Evolutionary conservation across 2,797 vertebrate genomes (phyloP).

Genomic region (Acipenser ruthenus): DNA sequence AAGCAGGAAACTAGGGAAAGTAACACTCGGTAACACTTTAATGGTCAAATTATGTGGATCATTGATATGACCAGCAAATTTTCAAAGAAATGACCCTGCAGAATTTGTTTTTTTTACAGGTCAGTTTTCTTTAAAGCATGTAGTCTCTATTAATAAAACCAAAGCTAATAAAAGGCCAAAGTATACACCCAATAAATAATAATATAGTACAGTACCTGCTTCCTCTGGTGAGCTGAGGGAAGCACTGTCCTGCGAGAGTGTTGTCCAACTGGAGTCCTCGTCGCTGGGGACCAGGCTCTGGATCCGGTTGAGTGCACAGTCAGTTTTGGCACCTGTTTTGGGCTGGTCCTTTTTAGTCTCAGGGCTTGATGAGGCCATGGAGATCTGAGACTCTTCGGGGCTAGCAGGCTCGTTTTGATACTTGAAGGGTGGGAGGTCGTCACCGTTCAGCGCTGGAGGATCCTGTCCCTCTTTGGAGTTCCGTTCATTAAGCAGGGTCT

Average conservation of each 20-base stretch:
- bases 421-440: constrained; percentile 50
- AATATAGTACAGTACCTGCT: constrained; percentile 56
- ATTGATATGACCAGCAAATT: too few relatives aligned
- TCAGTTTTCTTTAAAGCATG: too few relatives aligned
- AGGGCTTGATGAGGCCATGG: constrained; percentile 63
- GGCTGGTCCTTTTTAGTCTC: constrained; percentile 75
- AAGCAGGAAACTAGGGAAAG: too few relatives aligned
- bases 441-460: constrained; percentile 56
- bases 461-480: constrained; percentile 55
- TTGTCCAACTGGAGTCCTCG: constrained; percentile 97
- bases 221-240: constrained; percentile 78
- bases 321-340: constrained; percentile 80
- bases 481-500: constrained; percentile 40
- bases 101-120: too few relatives aligned
- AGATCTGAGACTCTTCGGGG: constrained; percentile 52
- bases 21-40: too few relatives aligned
- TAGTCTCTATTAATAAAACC: too few relatives aligned
- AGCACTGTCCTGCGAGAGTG: constrained; percentile 86
- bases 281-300: constrained; percentile 91
- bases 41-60: too few relatives aligned
- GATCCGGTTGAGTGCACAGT: constrained; percentile 81
- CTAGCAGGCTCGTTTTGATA: constrained; percentile 52
- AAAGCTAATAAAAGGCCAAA: too few relatives aligned
- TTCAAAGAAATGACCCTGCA: too few relatives aligned
- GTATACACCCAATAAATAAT: too few relatives aligned